Base-by-base conservation (phyloP, 1,140 invertebrate genomes). In the Danaus melanippus region DNA sequence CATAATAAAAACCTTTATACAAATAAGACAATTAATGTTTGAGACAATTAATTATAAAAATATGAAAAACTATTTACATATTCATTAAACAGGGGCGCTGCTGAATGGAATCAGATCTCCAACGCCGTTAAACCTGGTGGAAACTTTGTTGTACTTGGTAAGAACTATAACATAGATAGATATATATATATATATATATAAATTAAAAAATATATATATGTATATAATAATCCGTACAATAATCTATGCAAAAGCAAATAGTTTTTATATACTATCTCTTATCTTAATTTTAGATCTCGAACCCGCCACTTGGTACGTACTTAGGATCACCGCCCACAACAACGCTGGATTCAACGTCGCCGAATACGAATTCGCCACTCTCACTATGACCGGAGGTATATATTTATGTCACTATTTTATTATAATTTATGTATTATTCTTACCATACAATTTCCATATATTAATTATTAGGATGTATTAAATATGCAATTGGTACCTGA, bases 321-420 rank as follows among this genome's bases (percentile, higher is more conserved):
- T 97, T 10, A 90, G 94, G 40, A 96, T 98, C 12, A 97, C 96
- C 3, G 97, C 97, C 12, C 95, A 98, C 84, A 98, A 98, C 76
- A 97, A 97, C 74, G 97, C 96, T 50, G 97, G 97, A 44, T 97
- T 96, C 65, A 95, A 96, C 15, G 95, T 97, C 40, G 95, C 95
- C 46, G 94, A 97, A 90, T 95, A 97, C 74, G 95, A 96, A 88
- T 98, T 98, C 84, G 96, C 95, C 11, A 98, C 97, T 10, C 89
- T 98, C 8, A 98, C 96, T 12, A 92, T 96, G 59, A 95, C 94
- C 67, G 97, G 97, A 92, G 95, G 95, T 97, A 48, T 57, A 46
- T 12, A 12, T 21, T 7, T 43, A 42, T 60, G 9, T 42, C 15
- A 15, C 15, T 17, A 55, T 44, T 12, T 39, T 44, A 56, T 52